Evolutionary conservation across 2,888 invertebrate species (phyloP).

Genomic region (Brachyptera risi): DNA sequence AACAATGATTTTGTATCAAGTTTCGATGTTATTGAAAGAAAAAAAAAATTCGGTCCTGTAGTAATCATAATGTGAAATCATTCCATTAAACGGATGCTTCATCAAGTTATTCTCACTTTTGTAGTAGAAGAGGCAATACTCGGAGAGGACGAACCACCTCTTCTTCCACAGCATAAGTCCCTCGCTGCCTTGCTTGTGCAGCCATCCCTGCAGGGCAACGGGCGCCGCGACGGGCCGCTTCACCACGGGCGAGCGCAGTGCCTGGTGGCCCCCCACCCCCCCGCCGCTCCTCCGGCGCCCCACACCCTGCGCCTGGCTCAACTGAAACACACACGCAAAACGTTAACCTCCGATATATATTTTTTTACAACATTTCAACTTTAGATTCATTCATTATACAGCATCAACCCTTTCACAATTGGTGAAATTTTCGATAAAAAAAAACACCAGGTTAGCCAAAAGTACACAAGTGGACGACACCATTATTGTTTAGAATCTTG

Average conservation of each 20-base stretch:
- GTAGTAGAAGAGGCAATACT: constrained; percentile 91
- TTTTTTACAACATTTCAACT: background rate
- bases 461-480: too few species aligned
- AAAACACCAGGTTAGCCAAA: too few species aligned
- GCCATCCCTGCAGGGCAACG: constrained; percentile 82
- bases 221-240: constrained; percentile 80
- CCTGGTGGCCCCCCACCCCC: constrained; percentile 51
- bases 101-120: constrained; percentile 67
- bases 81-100: background rate
- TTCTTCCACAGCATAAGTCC: constrained; percentile 92
- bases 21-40: too few species aligned
- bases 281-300: constrained; percentile 23
- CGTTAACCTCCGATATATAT: background rate
- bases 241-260: constrained; percentile 72
- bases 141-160: constrained; percentile 90
- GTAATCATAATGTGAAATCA: background rate
- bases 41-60: too few species aligned
- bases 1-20: too few species aligned
- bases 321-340: background rate
- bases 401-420: too few species aligned
- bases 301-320: background rate
- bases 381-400: background rate
- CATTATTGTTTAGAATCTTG: too few species aligned
- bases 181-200: constrained; percentile 90
- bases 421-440: too few species aligned